Conservation (phyloP, 2,888 invertebrate genomes). For the Quadriops clusia region DNA sequence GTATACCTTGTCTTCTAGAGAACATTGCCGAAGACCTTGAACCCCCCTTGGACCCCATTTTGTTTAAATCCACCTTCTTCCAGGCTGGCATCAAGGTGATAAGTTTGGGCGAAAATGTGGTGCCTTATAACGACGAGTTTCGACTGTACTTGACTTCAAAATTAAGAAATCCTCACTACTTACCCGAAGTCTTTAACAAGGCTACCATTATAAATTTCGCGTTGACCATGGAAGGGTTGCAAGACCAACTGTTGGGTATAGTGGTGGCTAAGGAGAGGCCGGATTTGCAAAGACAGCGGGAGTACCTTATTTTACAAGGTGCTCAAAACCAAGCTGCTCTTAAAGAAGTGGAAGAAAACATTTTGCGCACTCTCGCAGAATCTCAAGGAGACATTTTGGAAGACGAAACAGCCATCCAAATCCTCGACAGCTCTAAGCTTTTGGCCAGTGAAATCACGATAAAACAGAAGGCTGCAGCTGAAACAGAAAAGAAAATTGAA, state of each 20-base stretch:
- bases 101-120: conserved; percentile 63
- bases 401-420: conserved; percentile 79
- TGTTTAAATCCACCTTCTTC: conserved; percentile 61
- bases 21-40: conserved; percentile 68
- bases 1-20: conserved; percentile 66
- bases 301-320: conserved; percentile 64
- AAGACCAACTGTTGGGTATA: conserved; percentile 73
- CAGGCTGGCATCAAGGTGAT: conserved; percentile 66
- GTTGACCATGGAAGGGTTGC: conserved; percentile 67
- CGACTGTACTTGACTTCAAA: conserved; percentile 73
- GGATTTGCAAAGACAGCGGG: conserved; percentile 69
- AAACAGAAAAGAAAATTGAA: conserved; percentile 70
- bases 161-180: conserved; percentile 72
- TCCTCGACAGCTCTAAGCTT: conserved; percentile 74
- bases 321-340: conserved; percentile 71
- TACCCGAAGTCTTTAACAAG: conserved; percentile 74
- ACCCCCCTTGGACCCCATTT: conserved; percentile 64
- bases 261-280: conserved; percentile 78
- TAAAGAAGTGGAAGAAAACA: conserved; percentile 79
- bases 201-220: conserved; percentile 76
- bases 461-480: conserved; percentile 66
- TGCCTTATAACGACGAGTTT: conserved; percentile 65
- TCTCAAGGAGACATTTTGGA: conserved; percentile 82
- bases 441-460: conserved; percentile 70
- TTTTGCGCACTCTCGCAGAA: conserved; percentile 70